phyloP scores from a whole-genome alignment of 2,797 vertebrate species.

The Premnoplex brunnescens region DNA sequence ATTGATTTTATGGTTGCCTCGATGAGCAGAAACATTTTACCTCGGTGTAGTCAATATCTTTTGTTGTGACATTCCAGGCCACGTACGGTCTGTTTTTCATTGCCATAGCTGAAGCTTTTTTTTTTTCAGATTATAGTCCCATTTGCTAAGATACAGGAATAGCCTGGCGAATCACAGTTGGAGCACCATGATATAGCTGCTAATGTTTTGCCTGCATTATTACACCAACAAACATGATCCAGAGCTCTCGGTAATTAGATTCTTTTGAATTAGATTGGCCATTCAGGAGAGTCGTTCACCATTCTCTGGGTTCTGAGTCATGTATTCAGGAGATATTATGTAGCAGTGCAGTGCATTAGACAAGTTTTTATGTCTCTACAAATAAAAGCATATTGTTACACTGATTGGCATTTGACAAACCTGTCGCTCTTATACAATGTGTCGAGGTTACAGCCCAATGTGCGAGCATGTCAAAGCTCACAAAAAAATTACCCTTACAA shows the following conservation, averaged over 20 bases:
- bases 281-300: slow-evolving; percentile 84
- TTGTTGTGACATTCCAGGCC: slow-evolving; percentile 95
- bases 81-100: slow-evolving; percentile 83
- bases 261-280: slow-evolving; percentile 88
- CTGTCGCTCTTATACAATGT: slow-evolving; percentile 87
- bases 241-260: slow-evolving; percentile 87
- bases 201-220: slow-evolving; percentile 88
- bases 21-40: slow-evolving; percentile 89
- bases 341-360: slow-evolving; percentile 85
- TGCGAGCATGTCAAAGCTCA: slow-evolving; percentile 87
- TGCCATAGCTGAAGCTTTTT: slow-evolving; percentile 77
- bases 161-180: slow-evolving; percentile 88
- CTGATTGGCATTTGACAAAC: slow-evolving; percentile 89
- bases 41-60: slow-evolving; percentile 91
- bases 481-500: slow-evolving; percentile 89
- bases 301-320: slow-evolving; percentile 86
- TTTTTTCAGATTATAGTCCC: slow-evolving; percentile 80
- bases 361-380: slow-evolving; percentile 88
- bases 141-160: slow-evolving; percentile 87
- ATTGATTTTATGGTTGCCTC: slow-evolving; percentile 92
- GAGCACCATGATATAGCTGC: slow-evolving; percentile 87
- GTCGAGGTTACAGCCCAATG: slow-evolving; percentile 87
- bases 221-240: slow-evolving; percentile 89
- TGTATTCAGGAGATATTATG: slow-evolving; percentile 87
- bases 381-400: slow-evolving; percentile 90